Base-by-base conservation (phyloP, 2,797 vertebrate species). In the Lycodopsis pacificus region DNA sequence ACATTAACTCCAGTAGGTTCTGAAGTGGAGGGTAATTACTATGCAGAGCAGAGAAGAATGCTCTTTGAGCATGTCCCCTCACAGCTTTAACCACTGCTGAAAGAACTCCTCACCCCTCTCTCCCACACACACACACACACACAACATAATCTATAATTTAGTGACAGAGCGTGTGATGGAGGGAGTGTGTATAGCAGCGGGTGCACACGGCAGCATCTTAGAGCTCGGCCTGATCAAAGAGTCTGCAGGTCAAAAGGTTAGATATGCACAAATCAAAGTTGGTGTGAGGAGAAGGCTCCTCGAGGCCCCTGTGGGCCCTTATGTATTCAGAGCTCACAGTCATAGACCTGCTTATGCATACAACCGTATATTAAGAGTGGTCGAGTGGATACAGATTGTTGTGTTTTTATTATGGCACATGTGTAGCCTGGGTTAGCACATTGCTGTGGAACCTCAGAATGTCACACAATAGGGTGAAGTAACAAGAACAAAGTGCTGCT, bases 91-190 rank as follows among this genome's bases (percentile, higher is more conserved):
- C 71, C 61, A 68, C 76, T 25, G 49, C 78, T 77, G 66, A 82
- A 80, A 81, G 63, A 87, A 88, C 83, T 80, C 59, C 27, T 49
- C 57, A 73, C 71, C 73, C 65, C 34, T 59, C 61, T 44, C 56
- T 77, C 44, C 65, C 68, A 83, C 17, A 65, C 27, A 40, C 65
- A 40, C 34, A 62, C 61, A 49, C 22, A 19, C 27, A 65, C 65
- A 84, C 20, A 65, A 51, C 32, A 78, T 85, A 61, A 91, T 91
- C 82, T 82, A 89, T 92, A 92, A 90, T 90, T 86, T 81, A 90
- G 77, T 68, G 80, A 77, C 82, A 66, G 78, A 62, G 77, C 66
- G 84, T 32, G 74, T 79, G 86, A 84, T 84, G 61, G 79, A 79
- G 70, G 77, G 71, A 71, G 65, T 74, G 66, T 71, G 71, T 56